Conservation (phyloP, 2,888 invertebrate genomes). For the Petrolisthes manimaculis region DNA sequence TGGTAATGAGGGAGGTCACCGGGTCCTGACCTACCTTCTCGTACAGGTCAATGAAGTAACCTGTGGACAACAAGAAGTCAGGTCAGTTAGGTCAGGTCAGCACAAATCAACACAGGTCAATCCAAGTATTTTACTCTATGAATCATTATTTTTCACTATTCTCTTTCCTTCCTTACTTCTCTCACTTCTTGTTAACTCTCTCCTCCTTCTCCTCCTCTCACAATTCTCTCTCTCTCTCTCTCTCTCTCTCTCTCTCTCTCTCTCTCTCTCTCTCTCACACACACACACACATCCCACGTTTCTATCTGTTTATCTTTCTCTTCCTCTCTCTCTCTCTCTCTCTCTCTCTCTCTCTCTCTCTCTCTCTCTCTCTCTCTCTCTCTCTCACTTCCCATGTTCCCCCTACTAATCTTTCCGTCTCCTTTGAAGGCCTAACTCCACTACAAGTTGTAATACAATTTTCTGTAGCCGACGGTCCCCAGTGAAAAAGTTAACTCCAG, state of each 20-base stretch:
- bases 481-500: too few relatives aligned
- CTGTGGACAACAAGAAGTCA: slow-evolving; percentile 19
- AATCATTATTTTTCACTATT: neutral
- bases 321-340: neutral
- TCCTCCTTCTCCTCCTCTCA: neutral
- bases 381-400: neutral
- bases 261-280: neutral
- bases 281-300: too few relatives aligned
- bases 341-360: slow-evolving; percentile 2
- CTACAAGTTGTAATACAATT: too few relatives aligned
- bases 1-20: slow-evolving; percentile 63
- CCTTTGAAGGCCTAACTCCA: neutral
- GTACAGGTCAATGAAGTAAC: slow-evolving; percentile 62
- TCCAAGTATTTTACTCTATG: neutral
- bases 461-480: too few relatives aligned
- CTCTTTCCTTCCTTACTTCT: neutral
- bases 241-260: neutral
- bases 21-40: slow-evolving; percentile 62
- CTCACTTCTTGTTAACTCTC: neutral
- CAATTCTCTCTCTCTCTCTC: neutral
- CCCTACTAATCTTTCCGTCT: neutral
- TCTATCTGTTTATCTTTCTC: neutral
- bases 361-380: neutral
- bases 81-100: neutral
- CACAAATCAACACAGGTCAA: neutral